These are phyloP conservation scores for Terrapene triunguis DNA, from an alignment of 2,113 vertebrate species.

Conservation along the genomic window DNA sequence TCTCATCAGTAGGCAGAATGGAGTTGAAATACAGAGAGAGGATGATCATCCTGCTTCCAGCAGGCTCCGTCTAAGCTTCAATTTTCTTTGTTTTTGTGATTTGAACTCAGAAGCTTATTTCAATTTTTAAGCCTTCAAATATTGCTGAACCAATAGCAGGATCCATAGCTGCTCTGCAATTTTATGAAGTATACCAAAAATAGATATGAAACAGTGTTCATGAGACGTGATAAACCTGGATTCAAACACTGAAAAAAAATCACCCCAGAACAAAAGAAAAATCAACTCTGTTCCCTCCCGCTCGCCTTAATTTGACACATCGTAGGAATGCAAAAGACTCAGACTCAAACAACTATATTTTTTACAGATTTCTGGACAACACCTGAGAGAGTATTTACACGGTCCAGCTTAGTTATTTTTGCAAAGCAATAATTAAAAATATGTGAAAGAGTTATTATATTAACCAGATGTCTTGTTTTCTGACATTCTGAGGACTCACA, in stretches of 20 bases:
- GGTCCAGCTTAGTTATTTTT: neutral
- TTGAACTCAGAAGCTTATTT: too few species aligned
- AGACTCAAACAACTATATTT: neutral
- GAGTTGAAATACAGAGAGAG: neutral
- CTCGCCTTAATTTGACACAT: neutral
- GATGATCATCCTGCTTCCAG: neutral
- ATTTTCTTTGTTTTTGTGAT: neutral
- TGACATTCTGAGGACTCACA: neutral
- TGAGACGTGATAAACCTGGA: too few species aligned
- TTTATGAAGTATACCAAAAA: too few species aligned
- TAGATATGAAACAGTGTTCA: too few species aligned
- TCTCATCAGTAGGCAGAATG: neutral
- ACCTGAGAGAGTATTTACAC: slow-evolving; percentile 42
- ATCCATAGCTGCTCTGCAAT: neutral
- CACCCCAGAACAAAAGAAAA: too few species aligned
- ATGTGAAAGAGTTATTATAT: too few species aligned
- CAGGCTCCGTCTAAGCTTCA: neutral
- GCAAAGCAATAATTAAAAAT: slow-evolving; percentile 40
- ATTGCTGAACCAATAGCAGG: neutral
- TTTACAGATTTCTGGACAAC: neutral
- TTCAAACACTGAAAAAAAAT: too few species aligned
- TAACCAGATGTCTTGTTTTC: neutral
- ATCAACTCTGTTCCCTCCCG: too few species aligned
- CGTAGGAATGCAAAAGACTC: neutral
- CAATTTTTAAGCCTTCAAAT: too few species aligned